phyloP scores from a whole-genome alignment of 1,140 invertebrate species.

The Trichonephila inaurata region DNA sequence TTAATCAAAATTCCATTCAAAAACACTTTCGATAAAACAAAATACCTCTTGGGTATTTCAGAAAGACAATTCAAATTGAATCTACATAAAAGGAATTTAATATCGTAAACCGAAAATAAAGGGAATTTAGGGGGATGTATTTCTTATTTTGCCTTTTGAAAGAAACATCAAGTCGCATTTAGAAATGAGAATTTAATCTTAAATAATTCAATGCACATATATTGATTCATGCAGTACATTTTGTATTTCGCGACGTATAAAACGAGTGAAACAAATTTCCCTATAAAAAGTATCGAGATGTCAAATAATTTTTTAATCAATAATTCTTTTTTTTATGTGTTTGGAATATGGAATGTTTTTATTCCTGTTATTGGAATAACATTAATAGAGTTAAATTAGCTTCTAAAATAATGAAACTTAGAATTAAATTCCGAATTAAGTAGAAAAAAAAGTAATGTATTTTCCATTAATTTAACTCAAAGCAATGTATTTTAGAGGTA shows the following conservation, averaged over 20 bases:
- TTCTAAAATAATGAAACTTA: too few relatives aligned
- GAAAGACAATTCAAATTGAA: slow-evolving; percentile 26
- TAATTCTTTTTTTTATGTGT: neutral
- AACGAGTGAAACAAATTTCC: neutral
- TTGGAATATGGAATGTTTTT: too few relatives aligned
- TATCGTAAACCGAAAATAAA: neutral
- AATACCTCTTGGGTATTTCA: neutral
- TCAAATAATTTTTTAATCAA: neutral
- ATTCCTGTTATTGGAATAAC: too few relatives aligned
- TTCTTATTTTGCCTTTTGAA: neutral
- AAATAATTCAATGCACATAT: neutral
- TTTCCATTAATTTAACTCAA: too few relatives aligned
- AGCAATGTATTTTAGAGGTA: too few relatives aligned
- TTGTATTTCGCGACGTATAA: neutral
- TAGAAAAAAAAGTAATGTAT: too few relatives aligned
- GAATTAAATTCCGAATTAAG: too few relatives aligned
- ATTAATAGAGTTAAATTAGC: too few relatives aligned
- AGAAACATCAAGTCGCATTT: slow-evolving; percentile 35
- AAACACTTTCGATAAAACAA: slow-evolving; percentile 25
- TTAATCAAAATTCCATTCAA: slow-evolving; percentile 39
- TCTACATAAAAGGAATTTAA: slow-evolving; percentile 42
- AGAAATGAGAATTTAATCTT: slow-evolving; percentile 18
- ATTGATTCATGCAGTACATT: neutral
- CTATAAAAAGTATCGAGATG: neutral
- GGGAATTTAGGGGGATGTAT: neutral